Percentiles rank a stretch among this genome's conserved stretches.
phyloP scores from a whole-genome alignment of 2,113 vertebrate species.

The Lontra canadensis region DNA sequence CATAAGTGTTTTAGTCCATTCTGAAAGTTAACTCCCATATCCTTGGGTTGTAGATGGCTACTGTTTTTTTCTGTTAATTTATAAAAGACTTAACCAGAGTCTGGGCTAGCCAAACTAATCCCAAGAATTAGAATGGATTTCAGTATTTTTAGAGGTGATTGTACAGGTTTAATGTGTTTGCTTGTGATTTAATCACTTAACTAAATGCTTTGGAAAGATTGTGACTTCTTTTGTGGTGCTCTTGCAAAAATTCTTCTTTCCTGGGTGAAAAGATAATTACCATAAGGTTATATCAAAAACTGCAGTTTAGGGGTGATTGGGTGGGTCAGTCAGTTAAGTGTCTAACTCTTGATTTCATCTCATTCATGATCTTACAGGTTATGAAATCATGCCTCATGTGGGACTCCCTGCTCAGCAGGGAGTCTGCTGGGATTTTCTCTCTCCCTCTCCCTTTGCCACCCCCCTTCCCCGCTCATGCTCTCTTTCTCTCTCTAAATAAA shows the following conservation, averaged over 20 bases:
- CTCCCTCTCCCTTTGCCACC: neutral
- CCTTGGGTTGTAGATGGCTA: neutral
- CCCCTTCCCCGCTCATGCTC: neutral
- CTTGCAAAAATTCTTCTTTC: neutral
- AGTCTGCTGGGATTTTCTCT: neutral
- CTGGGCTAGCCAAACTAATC: neutral
- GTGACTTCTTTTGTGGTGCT: neutral
- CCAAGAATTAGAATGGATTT: conserved; percentile 2
- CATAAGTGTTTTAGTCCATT: neutral
- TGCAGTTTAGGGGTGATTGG: neutral
- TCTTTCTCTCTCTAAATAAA: neutral
- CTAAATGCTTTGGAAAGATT: neutral
- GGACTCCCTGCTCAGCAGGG: neutral
- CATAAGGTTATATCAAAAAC: neutral
- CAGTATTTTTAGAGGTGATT: neutral
- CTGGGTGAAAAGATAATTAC: neutral
- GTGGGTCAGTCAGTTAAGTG: neutral
- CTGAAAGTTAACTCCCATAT: neutral
- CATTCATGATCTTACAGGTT: neutral
- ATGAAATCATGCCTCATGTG: neutral
- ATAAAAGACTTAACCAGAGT: neutral
- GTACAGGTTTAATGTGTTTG: neutral
- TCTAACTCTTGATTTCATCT: neutral
- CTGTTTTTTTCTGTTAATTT: neutral
- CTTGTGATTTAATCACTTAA: neutral